A percentile compares a stretch with the other conserved stretches of the same genome.
Conservation (phyloP, 2,797 vertebrate genomes). For the Melopsittacus undulatus region DNA sequence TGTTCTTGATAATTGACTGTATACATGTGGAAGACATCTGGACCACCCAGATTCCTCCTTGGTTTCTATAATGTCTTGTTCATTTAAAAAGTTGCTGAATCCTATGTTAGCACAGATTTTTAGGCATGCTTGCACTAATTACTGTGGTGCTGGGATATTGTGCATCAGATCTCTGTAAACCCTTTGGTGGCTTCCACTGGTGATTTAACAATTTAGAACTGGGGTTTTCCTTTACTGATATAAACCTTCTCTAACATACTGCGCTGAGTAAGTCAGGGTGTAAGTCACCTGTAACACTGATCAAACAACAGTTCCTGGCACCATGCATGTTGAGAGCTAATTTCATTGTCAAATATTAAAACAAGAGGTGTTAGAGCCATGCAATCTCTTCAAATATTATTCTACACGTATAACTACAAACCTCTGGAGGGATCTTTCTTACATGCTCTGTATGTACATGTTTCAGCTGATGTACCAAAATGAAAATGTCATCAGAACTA, state of each 20-base stretch:
- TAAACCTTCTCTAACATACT: neutral
- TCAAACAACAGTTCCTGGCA: neutral
- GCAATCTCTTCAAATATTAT: neutral
- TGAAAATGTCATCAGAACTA: neutral
- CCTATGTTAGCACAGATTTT: neutral
- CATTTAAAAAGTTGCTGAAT: neutral
- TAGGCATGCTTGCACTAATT: neutral
- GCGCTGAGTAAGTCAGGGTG: neutral
- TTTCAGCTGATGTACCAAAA: neutral
- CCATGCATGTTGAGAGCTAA: neutral
- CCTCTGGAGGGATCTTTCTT: neutral
- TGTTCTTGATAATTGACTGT: neutral
- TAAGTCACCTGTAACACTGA: neutral
- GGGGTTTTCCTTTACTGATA: neutral
- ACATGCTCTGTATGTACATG: neutral
- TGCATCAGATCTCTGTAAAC: neutral
- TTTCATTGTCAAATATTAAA: neutral
- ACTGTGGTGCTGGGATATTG: neutral
- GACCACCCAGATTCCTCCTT: neutral
- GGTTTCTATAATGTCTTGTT: neutral
- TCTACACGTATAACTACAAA: neutral
- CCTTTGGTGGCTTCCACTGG: neutral
- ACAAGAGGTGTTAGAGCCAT: neutral
- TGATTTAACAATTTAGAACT: neutral
- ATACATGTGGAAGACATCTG: conserved; percentile 2